Evolutionary conservation across 1,140 invertebrate genomes (phyloP), one percentile per base, ranked within the genome.

Genomic region (Dolichoris vasculosae): DNA sequence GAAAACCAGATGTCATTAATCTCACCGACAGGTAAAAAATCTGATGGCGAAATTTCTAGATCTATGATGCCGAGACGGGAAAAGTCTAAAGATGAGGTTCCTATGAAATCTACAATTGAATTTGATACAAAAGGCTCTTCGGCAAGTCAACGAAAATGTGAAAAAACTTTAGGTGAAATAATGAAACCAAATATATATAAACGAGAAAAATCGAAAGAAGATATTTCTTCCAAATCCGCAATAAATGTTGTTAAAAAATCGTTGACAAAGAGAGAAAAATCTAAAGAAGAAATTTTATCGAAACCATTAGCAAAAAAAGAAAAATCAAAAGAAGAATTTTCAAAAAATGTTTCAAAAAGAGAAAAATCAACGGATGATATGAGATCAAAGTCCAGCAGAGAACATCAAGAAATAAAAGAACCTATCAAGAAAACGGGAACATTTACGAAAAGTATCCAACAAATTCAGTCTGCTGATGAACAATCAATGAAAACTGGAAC

Each of bases 21-120:
- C 88, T 55, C 92, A 67, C 88, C 48, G 89, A 91, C 80, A 92
- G 91, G 15, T 87, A 20, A 55, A 17, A 55, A 55, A 55, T 55
- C 51, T 55, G 20, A 11, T 17, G 51, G 20, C 20, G 51, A 55
- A 55, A 55, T 55, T 17, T 17, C 51, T 2, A 55, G 20, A 55
- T 55, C 51, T 17, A 55, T 55, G 51, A 55, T 55, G 20, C 51
- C 51, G 17, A 11, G 51, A 55, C 6, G 51, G 15, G 51, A 55
- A 55, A 55, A 55, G 51, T 55, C 51, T 2, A 55, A 55, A 17
- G 86, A 85, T 78, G 82, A 85, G 30, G 23, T 82, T 64, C 0
- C 71, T 13, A 30, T 82, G 73, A 86, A 84, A 55, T 17, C 51
- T 46, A 46, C 6, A 46, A 46, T 46, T 46, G 43, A 46, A 46